Evolutionary conservation across 1,140 invertebrate genomes (phyloP), one percentile per base, ranked within the genome.

Genomic region (Brevipalpus yothersi): DNA sequence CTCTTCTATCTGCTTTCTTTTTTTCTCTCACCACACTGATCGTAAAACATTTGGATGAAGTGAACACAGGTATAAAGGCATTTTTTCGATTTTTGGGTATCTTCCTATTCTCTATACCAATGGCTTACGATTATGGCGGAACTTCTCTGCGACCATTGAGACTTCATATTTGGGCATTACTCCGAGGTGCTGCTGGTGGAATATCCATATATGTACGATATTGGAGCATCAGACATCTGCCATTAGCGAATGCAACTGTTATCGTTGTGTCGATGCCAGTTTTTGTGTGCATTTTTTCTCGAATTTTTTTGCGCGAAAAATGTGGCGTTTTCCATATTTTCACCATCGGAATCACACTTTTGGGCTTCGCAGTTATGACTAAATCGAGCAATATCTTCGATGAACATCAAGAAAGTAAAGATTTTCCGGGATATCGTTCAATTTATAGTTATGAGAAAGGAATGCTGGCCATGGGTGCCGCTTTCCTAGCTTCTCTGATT

Each of bases 21-120:
- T 90, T 89, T 68, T 89, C 86, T 2, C 72, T 90, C 41, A 86
- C 83, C 67, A 86, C 85, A 21, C 82, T 88, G 2, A 86, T 90
- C 63, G 86, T 90, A 0, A 90, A 90, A 69, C 63, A 68, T 17
- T 55, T 69, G 21, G 62, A 61, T 1, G 80, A 85, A 62, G 77
- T 89, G 45, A 80, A 86, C 70, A 84, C 86, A 1, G 82, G 84
- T 75, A 82, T 86, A 69, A 72, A 89, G 39, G 84, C 86, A 8
- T 80, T 83, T 53, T 87, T 85, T 58, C 66, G 72, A 65, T 90
- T 89, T 69, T 73, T 87, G 17, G 86, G 86, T 9, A 63, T 63
- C 10, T 70, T 91, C 1, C 66, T 90, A 53, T 85, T 86, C 17
- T 79, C 84, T 23, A 78, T 90, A 66, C 83, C 86, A 15, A 82